These are phyloP conservation scores for Neopelma chrysocephalum DNA, from an alignment of 2,797 vertebrate species.

Conservation along the genomic window DNA sequence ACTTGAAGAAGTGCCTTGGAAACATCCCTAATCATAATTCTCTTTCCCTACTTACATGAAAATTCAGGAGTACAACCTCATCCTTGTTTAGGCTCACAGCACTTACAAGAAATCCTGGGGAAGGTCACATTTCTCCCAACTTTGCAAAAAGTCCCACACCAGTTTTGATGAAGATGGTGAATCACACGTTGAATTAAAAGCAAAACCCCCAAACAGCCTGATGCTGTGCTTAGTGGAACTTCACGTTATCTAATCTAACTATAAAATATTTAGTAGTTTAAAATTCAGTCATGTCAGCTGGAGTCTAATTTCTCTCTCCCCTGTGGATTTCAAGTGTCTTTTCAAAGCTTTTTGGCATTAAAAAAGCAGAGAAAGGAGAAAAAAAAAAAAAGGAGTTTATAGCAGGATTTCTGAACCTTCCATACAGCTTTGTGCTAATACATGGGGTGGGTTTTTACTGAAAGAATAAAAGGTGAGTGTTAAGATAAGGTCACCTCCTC, in stretches of 20 bases:
- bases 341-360: background rate
- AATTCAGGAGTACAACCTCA: background rate
- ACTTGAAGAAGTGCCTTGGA: background rate
- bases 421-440: background rate
- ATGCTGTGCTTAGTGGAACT: background rate
- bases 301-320: conserved; percentile 36
- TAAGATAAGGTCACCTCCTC: background rate
- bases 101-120: background rate
- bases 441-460: background rate
- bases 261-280: conserved; percentile 24
- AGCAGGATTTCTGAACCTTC: background rate
- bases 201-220: background rate
- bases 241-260: background rate
- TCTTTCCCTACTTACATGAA: background rate
- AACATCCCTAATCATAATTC: background rate
- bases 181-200: background rate
- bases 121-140: background rate
- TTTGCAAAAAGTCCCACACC: background rate
- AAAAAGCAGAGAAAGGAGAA: background rate
- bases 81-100: background rate
- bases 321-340: conserved; percentile 20
- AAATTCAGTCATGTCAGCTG: conserved; percentile 42
- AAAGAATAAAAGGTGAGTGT: conserved; percentile 18
- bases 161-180: background rate
- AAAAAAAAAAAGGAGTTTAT: background rate